Evolutionary conservation across 2,113 vertebrate genomes (phyloP).

Genomic region (Apaloderma vittatum): DNA sequence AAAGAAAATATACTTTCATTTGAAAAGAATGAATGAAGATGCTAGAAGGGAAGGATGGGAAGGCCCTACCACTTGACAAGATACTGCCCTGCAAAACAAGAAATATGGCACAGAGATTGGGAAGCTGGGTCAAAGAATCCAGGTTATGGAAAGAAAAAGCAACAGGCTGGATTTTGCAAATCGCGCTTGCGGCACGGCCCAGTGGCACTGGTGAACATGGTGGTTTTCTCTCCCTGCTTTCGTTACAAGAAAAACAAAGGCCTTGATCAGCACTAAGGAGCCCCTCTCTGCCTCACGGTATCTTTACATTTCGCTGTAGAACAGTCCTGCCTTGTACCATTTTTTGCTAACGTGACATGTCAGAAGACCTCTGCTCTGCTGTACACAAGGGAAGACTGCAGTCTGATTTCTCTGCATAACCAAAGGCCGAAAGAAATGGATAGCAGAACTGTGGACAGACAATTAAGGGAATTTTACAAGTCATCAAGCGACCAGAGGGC

Average conservation of each 20-base stretch:
- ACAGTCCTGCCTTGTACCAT: not conserved
- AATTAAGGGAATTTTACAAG: constrained; percentile 60
- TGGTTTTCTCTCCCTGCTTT: not conserved
- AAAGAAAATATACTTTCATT: not conserved
- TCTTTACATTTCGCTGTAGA: not conserved
- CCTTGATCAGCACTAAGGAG: not conserved
- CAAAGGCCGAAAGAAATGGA: constrained; percentile 33
- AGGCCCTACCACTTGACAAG: not conserved
- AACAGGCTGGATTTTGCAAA: not conserved
- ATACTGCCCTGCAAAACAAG: not conserved
- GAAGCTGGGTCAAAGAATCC: no score
- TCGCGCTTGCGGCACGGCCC: not conserved
- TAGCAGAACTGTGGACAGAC: constrained; percentile 4
- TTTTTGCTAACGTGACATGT: not conserved
- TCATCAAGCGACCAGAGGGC: constrained; percentile 16
- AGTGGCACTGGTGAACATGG: not conserved
- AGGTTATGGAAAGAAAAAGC: not conserved
- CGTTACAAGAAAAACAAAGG: not conserved
- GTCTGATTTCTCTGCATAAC: not conserved
- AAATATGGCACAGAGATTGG: not conserved
- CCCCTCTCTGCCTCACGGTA: fast-evolving
- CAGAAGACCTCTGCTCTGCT: not conserved
- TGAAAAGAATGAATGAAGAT: not conserved
- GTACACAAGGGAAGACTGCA: not conserved
- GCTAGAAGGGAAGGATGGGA: not conserved